Percentiles rank a stretch among this genome's conserved stretches.
phyloP scores from a whole-genome alignment of 2,113 vertebrate species.

The Alces alces region DNA sequence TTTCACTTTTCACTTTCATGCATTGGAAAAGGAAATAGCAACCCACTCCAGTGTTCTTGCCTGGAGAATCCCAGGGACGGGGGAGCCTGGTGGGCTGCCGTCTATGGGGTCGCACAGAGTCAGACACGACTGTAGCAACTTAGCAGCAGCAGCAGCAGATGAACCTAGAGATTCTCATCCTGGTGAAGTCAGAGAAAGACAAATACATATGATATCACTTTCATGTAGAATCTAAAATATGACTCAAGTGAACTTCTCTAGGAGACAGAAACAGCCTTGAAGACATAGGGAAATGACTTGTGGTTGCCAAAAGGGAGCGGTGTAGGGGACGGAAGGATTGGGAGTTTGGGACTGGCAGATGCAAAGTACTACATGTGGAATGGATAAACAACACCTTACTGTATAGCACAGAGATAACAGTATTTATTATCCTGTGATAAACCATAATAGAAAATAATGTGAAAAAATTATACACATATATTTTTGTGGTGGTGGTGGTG shows the following conservation, averaged over 20 bases:
- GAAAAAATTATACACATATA: neutral
- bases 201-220: neutral
- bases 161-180: neutral
- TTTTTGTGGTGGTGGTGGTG: neutral
- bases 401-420: neutral
- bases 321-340: neutral
- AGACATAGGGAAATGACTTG: too few species aligned
- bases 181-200: neutral
- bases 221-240: neutral
- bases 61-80: too few species aligned
- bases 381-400: neutral
- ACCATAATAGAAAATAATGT: neutral
- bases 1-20: too few species aligned
- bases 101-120: too few species aligned
- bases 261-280: neutral
- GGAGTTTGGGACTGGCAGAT: neutral
- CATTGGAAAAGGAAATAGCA: too few species aligned
- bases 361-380: neutral
- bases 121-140: too few species aligned
- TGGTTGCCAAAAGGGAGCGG: neutral
- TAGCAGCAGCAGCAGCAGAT: too few species aligned
- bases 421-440: neutral
- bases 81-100: too few species aligned
- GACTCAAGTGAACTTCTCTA: neutral
- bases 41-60: too few species aligned